These are phyloP conservation scores for Chiloscyllium plagiosum DNA, from an alignment of 2,113 vertebrate species.

Conservation along the genomic window DNA sequence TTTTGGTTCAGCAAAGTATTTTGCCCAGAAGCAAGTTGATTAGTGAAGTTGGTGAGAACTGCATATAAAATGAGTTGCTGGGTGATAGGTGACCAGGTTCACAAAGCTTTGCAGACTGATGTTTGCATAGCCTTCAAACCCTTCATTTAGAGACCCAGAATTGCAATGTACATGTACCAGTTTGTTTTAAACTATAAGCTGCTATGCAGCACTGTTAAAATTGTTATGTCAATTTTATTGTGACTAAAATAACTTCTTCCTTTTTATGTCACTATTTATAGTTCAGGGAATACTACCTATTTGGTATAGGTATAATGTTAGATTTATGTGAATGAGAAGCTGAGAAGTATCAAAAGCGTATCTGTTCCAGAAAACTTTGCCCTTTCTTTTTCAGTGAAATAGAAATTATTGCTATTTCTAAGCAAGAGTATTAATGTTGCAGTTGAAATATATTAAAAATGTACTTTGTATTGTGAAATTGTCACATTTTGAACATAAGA, in stretches of 20 bases:
- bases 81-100: conserved; percentile 30
- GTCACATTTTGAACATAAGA: neutral
- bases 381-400: neutral
- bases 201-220: neutral
- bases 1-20: conserved; percentile 28
- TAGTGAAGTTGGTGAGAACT: conserved; percentile 26
- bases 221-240: neutral
- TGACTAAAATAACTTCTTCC: neutral
- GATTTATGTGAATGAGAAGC: neutral
- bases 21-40: conserved; percentile 29
- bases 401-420: neutral
- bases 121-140: conserved; percentile 13
- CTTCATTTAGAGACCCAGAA: neutral
- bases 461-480: neutral
- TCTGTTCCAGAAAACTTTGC: neutral
- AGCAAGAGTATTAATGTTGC: neutral
- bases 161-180: neutral
- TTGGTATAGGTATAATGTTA: neutral
- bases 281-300: neutral
- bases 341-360: neutral
- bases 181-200: neutral
- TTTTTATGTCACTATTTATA: neutral
- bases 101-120: conserved; percentile 10
- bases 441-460: neutral
- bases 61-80: neutral